Base-by-base conservation (phyloP, 2,888 invertebrate genomes). In the Tribolium freemani region DNA sequence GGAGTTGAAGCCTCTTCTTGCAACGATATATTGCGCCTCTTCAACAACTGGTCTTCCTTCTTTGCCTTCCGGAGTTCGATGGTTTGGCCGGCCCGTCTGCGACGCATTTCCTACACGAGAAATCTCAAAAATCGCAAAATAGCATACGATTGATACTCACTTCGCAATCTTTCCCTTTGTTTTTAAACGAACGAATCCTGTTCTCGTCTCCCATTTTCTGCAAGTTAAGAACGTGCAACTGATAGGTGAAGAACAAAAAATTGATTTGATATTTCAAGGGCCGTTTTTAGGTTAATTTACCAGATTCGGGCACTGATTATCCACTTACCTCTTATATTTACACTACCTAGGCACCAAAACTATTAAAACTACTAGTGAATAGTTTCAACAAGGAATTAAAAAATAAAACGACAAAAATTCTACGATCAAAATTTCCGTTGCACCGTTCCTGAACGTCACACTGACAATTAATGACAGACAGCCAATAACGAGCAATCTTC, bases 1-100 rank as follows among this genome's bases (percentile, higher is more conserved):
- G 89, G 89, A 1, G 88, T 88, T 21, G 86, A 86, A 8, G 89
- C 87, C 51, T 89, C 88, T 10, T 89, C 90, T 3, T 87, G 87
- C 1, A 90, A 87, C 0, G 90, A 90, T 78, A 98, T 90, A 79
- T 98, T 97, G 68, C 98, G 89, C 13, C 96, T 89, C 86, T 99
- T 99, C 66, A 94, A 90, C 45, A 99, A 88, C 84, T 97, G 97
- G 80, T 98, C 97, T 86, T 98, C 97, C 78, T 98, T 94, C 69
- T 94, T 94, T 11, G 95, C 94, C 88, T 98, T 98, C 10, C 99
- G 91, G 31, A 99, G 88, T 78, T 98, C 96, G 1, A 99, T 93
- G 1, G 94, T 94, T 54, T 95, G 92, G 85, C 98, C 97, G 72
- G 92, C 94, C 68, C 99, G 91, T 76, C 97, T 92, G 75, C 96